phyloP scores from a whole-genome alignment of 2,888 invertebrate species.

The Frankliniella fusca region DNA sequence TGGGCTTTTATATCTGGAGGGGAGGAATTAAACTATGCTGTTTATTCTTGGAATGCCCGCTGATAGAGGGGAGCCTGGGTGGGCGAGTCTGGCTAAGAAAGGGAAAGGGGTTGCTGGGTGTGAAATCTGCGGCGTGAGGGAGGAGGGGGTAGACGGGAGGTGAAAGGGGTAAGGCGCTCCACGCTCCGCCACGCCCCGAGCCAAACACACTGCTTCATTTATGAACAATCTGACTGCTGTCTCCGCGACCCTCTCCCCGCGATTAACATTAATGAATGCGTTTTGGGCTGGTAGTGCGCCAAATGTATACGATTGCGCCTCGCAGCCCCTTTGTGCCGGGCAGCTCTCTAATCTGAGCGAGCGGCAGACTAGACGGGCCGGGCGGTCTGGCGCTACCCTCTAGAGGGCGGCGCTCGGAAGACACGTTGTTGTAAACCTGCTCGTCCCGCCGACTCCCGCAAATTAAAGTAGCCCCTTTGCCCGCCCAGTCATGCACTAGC shows the following conservation, averaged over 20 bases:
- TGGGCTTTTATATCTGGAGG: not conserved
- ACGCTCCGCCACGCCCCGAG: not conserved
- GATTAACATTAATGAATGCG: constrained; percentile 10
- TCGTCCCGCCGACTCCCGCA: not conserved
- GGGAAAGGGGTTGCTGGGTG: not conserved
- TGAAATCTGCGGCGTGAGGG: not conserved
- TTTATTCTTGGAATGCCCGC: constrained; percentile 15
- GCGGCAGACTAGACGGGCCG: not conserved
- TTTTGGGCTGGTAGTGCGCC: not conserved
- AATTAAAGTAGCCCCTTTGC: not conserved
- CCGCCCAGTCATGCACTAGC: not conserved
- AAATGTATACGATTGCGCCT: not conserved
- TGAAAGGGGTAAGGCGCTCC: not conserved
- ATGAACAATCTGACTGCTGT: constrained; percentile 7
- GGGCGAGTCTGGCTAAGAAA: not conserved
- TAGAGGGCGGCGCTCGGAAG: no score
- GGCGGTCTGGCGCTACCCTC: not conserved
- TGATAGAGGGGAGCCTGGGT: not conserved
- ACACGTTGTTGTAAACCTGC: not conserved
- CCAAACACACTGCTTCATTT: constrained; percentile 19
- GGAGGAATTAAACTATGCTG: constrained; percentile 9
- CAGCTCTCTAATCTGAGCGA: not conserved
- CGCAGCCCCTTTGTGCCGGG: not conserved
- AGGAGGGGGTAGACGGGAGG: not conserved
- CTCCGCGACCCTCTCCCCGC: not conserved